Evolutionary conservation across 2,888 invertebrate species (phyloP).

Genomic region (Serripes groenlandicus): DNA sequence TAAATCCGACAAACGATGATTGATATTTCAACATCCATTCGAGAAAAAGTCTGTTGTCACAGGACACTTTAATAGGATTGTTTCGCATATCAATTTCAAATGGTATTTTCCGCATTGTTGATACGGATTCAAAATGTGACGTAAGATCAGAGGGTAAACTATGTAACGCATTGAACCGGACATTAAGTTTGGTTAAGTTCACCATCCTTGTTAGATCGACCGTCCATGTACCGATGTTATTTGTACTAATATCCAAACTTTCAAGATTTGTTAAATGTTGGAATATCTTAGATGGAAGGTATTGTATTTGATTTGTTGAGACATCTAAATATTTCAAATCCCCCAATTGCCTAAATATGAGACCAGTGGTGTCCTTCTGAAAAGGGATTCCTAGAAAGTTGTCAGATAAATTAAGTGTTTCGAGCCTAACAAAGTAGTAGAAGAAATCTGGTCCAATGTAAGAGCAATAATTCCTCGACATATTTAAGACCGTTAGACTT

Average conservation of each 20-base stretch:
- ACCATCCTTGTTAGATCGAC: neutral
- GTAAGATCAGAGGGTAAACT: constrained; percentile 1
- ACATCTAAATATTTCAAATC: constrained; percentile 22
- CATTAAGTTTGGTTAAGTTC: constrained; percentile 21
- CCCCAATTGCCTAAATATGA: constrained; percentile 24
- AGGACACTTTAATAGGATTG: constrained; percentile 18
- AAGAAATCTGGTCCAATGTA: constrained; percentile 26
- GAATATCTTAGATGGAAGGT: constrained; percentile 15
- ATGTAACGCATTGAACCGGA: constrained; percentile 29
- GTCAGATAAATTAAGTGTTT: constrained; percentile 8
- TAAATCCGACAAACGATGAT: constrained; percentile 2
- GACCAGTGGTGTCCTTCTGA: neutral
- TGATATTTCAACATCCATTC: constrained; percentile 33
- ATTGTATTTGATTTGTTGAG: constrained; percentile 29
- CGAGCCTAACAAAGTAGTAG: neutral
- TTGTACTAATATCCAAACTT: constrained; percentile 24
- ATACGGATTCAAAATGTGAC: constrained; percentile 1
- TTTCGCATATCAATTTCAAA: constrained; percentile 39
- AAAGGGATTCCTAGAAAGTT: constrained; percentile 38
- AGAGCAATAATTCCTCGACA: constrained; percentile 34
- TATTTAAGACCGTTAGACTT: constrained; percentile 10
- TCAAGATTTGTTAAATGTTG: neutral
- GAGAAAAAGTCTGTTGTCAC: constrained; percentile 32
- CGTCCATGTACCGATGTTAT: constrained; percentile 15
- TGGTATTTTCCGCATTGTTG: neutral